Evolutionary conservation across 1,140 invertebrate genomes (phyloP).

Genomic region (Tetramorium parvispinum): DNA sequence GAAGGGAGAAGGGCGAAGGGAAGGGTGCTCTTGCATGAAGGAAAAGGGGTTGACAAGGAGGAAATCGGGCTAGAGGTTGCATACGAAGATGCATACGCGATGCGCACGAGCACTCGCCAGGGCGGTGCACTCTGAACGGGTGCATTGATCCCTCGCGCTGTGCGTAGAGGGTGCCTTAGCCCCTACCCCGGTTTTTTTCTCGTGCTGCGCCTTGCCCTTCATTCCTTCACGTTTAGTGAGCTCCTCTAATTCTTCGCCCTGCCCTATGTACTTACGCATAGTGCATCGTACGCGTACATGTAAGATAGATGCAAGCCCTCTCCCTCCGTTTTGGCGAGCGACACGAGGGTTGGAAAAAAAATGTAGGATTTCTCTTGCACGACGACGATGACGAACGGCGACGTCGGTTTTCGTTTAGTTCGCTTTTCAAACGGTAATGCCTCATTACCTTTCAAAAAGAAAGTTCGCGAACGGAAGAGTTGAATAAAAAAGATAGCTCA

Average conservation of each 20-base stretch:
- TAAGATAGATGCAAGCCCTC: constrained; percentile 72
- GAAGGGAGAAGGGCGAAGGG: constrained; percentile 41
- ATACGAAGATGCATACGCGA: constrained; percentile 83
- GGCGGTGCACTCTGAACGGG: constrained; percentile 82
- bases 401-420: constrained; percentile 53
- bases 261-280: constrained; percentile 75
- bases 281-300: constrained; percentile 57
- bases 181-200: constrained; percentile 75
- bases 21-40: constrained; percentile 48
- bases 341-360: constrained; percentile 74
- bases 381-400: constrained; percentile 49
- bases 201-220: constrained; percentile 30
- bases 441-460: constrained; percentile 3
- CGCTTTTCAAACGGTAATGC: not conserved
- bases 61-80: constrained; percentile 75
- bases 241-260: constrained; percentile 57
- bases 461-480: constrained; percentile 32
- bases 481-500: constrained; percentile 59
- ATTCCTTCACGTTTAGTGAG: constrained; percentile 51
- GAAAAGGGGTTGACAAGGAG: constrained; percentile 71
- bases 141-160: constrained; percentile 82
- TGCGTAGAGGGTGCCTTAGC: constrained; percentile 79
- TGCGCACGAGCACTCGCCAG: constrained; percentile 80
- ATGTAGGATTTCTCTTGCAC: constrained; percentile 79
- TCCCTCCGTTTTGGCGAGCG: constrained; percentile 57